Base-by-base conservation (phyloP, 2,113 vertebrate species). In the Baryphthengus martii region DNA sequence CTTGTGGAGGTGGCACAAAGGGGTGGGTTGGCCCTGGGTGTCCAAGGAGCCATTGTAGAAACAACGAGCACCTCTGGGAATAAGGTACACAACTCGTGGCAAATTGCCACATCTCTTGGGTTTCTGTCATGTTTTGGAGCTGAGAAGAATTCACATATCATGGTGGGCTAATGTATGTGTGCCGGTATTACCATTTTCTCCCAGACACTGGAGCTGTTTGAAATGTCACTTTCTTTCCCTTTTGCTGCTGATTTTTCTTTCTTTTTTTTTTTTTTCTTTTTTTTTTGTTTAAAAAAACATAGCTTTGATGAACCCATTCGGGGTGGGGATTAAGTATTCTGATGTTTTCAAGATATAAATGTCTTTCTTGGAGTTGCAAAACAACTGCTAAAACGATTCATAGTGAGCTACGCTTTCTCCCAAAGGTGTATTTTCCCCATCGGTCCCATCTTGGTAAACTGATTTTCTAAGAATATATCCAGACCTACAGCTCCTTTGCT, bases 1-100 rank as follows among this genome's bases (percentile, higher is more conserved):
- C 18, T 68, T 0, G 0, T 18, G 4, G 13, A 80, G 59, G 19
- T 61, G 42, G 35, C 12, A 72, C 13, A 42, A 56, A 47, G 19
- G 21, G 6, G 1, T 50, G 40, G 33, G 14, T 55, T 79, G 18
- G 5, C 50, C 72, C 33, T 52, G 56, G 10, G 5, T 67, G 35
- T 62, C 52, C 47, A n/a, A 26, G 37, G 15, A 71, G 17, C 25
- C 17, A 3, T 21, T 8, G 6, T 21, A 9, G 24, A 75, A 85
- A 7, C 20, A 62, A 9, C 4, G 18, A 56, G 37, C 8, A 2
- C 14, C 53, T 31, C 37, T 25, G 3, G 6, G 58, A 21, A 5
- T 52, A 40, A 14, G 13, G 6, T 49, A 58, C 26, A 18, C 11
- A 28, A 44, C 10, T 42, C 5, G 0, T 16, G 6, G 23, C 9